Percentiles rank a stretch among this genome's conserved stretches.
Conservation (phyloP, 1,140 invertebrate species). For the Drosophila teissieri region DNA sequence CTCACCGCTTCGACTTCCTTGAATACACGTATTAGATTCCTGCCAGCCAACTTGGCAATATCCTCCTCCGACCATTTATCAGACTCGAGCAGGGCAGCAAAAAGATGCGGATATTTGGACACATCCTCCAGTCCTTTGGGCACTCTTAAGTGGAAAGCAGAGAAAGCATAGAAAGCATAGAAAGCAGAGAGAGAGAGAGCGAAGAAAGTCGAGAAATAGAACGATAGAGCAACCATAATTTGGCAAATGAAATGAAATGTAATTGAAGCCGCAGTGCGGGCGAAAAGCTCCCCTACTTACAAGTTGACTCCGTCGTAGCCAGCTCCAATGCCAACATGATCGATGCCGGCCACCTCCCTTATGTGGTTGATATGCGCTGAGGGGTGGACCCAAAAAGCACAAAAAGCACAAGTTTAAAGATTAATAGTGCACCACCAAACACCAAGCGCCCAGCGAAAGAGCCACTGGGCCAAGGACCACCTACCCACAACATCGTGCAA, state of each 20-base stretch:
- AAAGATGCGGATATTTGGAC: conserved; percentile 92
- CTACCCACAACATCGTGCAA: conserved; percentile 91
- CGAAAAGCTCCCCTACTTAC: conserved; percentile 86
- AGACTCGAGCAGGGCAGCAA: conserved; percentile 88
- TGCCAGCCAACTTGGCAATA: conserved; percentile 91
- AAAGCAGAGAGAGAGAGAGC: not conserved
- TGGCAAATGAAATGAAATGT: conserved; percentile 38
- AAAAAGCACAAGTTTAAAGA: conserved; percentile 45
- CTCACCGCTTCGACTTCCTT: conserved; percentile 90
- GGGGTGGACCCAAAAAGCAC: conserved; percentile 41
- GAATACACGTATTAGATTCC: conserved; percentile 91
- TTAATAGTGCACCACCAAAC: conserved; percentile 14
- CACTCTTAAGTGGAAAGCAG: conserved; percentile 85
- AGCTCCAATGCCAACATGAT: conserved; percentile 93
- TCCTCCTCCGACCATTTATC: conserved; percentile 90
- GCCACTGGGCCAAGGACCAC: conserved; percentile 53
- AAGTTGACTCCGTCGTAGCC: conserved; percentile 93
- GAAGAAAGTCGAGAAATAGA: not conserved
- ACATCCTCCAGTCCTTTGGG: conserved; percentile 92
- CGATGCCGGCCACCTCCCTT: conserved; percentile 91
- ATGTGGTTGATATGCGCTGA: conserved; percentile 96
- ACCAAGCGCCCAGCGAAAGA: not conserved
- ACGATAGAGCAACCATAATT: conserved; percentile 30
- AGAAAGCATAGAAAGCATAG: not conserved
- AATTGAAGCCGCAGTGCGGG: conserved; percentile 16